Base-by-base conservation (phyloP, 2,113 vertebrate genomes). In the Cyphomyrus plagiostoma region DNA sequence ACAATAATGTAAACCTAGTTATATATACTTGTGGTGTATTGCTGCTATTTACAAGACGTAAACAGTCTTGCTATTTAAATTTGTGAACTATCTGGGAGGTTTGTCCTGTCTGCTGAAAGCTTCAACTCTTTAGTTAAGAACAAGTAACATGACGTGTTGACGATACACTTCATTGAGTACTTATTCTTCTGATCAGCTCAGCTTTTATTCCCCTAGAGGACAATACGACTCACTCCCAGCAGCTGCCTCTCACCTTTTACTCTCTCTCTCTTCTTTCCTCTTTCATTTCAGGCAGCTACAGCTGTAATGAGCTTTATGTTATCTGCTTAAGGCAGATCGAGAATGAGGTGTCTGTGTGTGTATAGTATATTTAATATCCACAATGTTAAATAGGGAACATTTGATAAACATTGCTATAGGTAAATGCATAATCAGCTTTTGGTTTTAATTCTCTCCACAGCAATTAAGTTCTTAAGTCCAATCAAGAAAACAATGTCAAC, bases 281-380 rank as follows among this genome's bases (percentile, higher is more conserved):
- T 30, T 26, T 48, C 17, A 42, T 58, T 39, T 39, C n/a, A 49
- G 42, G 70, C n/a, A 30, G 62, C 23, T 23, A 62, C 45, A 49
- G 48, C 62, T 74, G 48, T 70, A 74, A 88, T 74, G 88, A 74
- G 62, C 58, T 88, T 58, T 70, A 88, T 48, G 62, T 88, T 58
- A 88, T n/a, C 62, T 49, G 11, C 62, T 62, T 49, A 46, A 48
- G 88, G 49, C 88, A 45, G 23, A 50, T 62, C 42, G 45, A 49
- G 45, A 48, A 13, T 62, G 42, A 26, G 45, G 45, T 13, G n/a
- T n/a, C 17, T 56, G 5, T 21, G 52, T 21, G 52, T 56, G 4
- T 70, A 30, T 30, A 70, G 23, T 70, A 30, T 80, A 39, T 19
- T 39, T 35, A 39, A 35, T 77, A 17, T 77, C 70, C 74, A 77